Evolutionary conservation across 2,113 vertebrate genomes (phyloP).

Genomic region (Nibea albiflora): DNA sequence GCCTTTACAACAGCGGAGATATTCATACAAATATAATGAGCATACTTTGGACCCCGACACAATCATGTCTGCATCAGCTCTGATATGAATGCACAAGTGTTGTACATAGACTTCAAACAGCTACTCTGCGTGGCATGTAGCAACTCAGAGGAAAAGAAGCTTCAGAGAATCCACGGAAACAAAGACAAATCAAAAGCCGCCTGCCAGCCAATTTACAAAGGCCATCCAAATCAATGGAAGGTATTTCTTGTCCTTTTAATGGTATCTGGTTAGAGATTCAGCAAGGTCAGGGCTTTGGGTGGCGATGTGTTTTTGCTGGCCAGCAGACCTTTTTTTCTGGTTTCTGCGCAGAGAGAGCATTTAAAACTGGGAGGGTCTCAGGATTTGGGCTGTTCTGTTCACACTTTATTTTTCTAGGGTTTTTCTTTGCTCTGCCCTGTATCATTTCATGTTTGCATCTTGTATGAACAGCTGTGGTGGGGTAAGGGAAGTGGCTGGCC

Average conservation of each 20-base stretch:
- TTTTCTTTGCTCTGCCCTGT: constrained; percentile 59
- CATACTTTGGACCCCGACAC: background rate
- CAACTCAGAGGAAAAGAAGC: background rate
- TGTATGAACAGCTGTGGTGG: constrained; percentile 79
- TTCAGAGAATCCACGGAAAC: background rate
- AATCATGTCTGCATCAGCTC: background rate
- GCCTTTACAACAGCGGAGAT: constrained; percentile 15
- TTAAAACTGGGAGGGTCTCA: constrained; percentile 65
- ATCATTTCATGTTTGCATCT: constrained; percentile 70
- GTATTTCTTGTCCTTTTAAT: constrained; percentile 17
- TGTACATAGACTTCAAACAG: constrained; percentile 2
- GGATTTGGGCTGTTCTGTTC: constrained; percentile 56
- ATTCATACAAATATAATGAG: constrained; percentile 28
- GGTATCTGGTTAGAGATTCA: constrained; percentile 23
- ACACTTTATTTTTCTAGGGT: constrained; percentile 55
- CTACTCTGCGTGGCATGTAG: background rate
- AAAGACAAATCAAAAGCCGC: background rate
- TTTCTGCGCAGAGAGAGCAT: constrained; percentile 60
- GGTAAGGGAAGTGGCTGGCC: constrained; percentile 52
- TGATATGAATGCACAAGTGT: background rate
- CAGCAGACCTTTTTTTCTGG: constrained; percentile 12
- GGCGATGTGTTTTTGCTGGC: constrained; percentile 74
- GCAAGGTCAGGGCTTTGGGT: constrained; percentile 57
- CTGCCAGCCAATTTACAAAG: constrained; percentile 19
- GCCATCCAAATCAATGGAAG: background rate